phyloP scores from a whole-genome alignment of 2,797 vertebrate species.

The Takifugu rubripes region DNA sequence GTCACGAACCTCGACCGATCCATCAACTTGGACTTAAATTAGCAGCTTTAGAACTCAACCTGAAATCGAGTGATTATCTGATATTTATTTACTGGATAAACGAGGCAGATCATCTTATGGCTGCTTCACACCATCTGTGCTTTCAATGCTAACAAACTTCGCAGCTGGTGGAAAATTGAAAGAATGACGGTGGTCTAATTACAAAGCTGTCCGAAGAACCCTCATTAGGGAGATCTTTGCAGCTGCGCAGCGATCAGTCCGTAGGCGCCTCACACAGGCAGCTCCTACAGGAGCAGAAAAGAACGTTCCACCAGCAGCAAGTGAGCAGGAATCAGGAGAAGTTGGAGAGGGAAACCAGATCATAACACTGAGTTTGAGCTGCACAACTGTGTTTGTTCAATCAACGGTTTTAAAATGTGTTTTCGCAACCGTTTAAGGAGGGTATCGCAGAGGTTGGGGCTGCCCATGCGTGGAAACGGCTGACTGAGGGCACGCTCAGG shows the following conservation, averaged over 20 bases:
- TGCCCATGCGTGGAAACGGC: constrained; percentile 34
- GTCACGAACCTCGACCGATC: neutral
- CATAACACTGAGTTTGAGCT: too few relatives aligned
- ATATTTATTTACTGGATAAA: too few relatives aligned
- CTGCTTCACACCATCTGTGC: neutral
- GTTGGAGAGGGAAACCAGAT: too few relatives aligned
- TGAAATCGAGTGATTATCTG: too few relatives aligned
- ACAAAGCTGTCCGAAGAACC: constrained; percentile 46
- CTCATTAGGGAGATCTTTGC: constrained; percentile 61
- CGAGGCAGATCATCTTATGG: neutral
- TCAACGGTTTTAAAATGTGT: constrained; percentile 22
- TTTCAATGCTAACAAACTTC: constrained; percentile 13
- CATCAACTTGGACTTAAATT: too few relatives aligned
- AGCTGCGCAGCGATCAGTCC: constrained; percentile 54
- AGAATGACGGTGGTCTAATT: constrained; percentile 66
- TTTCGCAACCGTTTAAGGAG: constrained; percentile 21
- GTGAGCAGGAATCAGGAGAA: too few relatives aligned
- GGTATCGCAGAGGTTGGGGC: constrained; percentile 17
- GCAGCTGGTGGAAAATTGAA: constrained; percentile 53
- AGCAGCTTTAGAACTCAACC: too few relatives aligned
- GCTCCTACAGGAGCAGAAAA: too few relatives aligned
- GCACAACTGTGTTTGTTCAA: neutral
- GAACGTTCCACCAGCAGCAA: too few relatives aligned
- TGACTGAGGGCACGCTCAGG: constrained; percentile 46
- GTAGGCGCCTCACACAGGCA: neutral